These are phyloP conservation scores for Hucho hucho DNA, from an alignment of 2,113 vertebrate species.

Conservation along the genomic window DNA sequence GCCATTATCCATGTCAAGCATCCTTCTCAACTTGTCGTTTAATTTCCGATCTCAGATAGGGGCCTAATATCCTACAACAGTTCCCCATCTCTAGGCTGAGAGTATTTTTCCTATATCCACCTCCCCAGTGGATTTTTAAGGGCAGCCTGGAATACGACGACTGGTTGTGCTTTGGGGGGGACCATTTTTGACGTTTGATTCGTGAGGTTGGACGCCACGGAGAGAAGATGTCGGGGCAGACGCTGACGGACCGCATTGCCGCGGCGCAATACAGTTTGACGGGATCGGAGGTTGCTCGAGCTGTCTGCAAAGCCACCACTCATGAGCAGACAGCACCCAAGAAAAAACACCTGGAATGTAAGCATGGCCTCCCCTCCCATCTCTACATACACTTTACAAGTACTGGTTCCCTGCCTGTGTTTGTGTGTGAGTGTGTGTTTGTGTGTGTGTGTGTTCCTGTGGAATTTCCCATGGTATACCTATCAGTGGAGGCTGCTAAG, in stretches of 20 bases:
- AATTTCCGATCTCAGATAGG: background rate
- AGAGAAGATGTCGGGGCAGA: conserved; percentile 98
- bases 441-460: too few relatives aligned
- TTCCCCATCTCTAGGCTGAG: background rate
- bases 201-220: conserved; percentile 35
- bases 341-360: conserved; percentile 99
- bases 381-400: conserved; percentile 5
- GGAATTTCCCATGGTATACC: too few relatives aligned
- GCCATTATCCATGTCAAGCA: background rate
- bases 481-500: too few relatives aligned
- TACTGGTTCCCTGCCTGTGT: background rate
- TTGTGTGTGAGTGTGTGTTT: too few relatives aligned
- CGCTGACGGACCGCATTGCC: conserved; percentile 98
- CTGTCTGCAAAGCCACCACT: conserved; percentile 97
- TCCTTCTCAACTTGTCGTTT: background rate
- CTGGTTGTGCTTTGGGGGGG: conserved; percentile 38
- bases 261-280: conserved; percentile 98
- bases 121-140: conserved; percentile 5
- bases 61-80: background rate
- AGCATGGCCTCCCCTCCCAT: conserved; percentile 66
- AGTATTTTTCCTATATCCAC: background rate
- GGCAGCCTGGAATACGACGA: conserved; percentile 44
- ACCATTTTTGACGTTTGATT: conserved; percentile 50
- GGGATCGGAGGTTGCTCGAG: conserved; percentile 92
- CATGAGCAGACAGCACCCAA: conserved; percentile 98